A percentile compares a stretch with the other conserved stretches of the same genome.
phyloP scores from a whole-genome alignment of 1,140 invertebrate species.

The Brachionus rotundiformis region DNA sequence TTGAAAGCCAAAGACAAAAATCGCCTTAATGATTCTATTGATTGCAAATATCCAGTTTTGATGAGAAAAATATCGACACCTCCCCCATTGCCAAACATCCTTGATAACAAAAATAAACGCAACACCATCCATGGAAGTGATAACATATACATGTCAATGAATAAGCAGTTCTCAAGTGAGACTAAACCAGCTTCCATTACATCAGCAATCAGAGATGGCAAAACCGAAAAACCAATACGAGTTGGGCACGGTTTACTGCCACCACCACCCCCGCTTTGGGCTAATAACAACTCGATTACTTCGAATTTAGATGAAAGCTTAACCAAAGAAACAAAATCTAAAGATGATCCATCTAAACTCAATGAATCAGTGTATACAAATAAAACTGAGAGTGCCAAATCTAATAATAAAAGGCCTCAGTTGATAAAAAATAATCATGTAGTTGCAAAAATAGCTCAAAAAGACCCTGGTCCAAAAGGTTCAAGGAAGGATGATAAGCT shows the following conservation, averaged over 20 bases:
- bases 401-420: background rate
- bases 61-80: conserved; percentile 43
- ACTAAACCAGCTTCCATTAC: conserved; percentile 2
- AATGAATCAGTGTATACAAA: background rate
- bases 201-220: conserved; percentile 5
- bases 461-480: background rate
- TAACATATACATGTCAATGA: background rate
- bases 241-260: background rate
- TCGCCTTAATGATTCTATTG: background rate
- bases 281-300: background rate
- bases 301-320: background rate
- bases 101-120: background rate
- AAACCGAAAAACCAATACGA: background rate
- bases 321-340: background rate
- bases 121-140: conserved; percentile 15
- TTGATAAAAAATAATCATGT: conserved; percentile 23
- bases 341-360: background rate
- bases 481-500: background rate
- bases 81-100: background rate
- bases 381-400: background rate
- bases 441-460: background rate
- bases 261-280: no score
- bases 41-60: background rate
- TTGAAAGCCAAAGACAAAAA: background rate
- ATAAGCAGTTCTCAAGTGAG: background rate